Conservation (phyloP, 2,797 vertebrate species). For the Pygocentrus nattereri region DNA sequence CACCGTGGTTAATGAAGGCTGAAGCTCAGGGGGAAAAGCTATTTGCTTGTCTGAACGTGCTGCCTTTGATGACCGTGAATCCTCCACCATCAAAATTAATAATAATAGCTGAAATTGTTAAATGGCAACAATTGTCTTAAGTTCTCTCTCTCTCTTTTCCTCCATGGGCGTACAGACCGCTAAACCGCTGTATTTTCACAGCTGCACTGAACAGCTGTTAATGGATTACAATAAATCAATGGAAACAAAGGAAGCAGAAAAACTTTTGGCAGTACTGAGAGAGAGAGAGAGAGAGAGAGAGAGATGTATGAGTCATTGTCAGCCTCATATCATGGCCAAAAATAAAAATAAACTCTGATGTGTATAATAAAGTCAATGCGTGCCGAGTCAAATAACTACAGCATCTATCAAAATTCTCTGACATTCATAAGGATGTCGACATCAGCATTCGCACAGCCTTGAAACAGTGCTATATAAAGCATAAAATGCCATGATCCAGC, state of each 20-base stretch:
- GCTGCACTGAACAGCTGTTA: slow-evolving; percentile 63
- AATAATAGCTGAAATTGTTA: neutral
- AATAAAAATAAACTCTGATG: neutral
- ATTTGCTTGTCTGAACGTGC: too few relatives aligned
- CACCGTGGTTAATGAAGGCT: too few relatives aligned
- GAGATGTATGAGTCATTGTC: neutral
- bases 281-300: slow-evolving; percentile 19
- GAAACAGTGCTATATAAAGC: slow-evolving; percentile 1
- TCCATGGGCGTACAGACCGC: neutral
- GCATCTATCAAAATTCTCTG: neutral
- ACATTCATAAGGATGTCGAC: neutral
- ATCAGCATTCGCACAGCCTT: neutral
- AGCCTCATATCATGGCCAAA: slow-evolving; percentile 4
- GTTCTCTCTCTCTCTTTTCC: neutral
- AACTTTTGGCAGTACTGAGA: slow-evolving; percentile 29
- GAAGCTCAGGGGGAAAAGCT: too few relatives aligned
- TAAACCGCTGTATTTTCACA: neutral
- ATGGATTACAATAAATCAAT: slow-evolving; percentile 69
- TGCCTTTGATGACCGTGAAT: too few relatives aligned
- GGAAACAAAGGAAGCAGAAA: slow-evolving; percentile 58
- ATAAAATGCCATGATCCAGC: neutral
- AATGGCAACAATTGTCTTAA: too few relatives aligned
- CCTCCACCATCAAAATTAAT: neutral
- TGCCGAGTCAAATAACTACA: neutral
- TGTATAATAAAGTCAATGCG: neutral